Percentiles rank a stretch among this genome's conserved stretches.
phyloP scores from a whole-genome alignment of 1,140 invertebrate genomes.

The Drosophila guanche region DNA sequence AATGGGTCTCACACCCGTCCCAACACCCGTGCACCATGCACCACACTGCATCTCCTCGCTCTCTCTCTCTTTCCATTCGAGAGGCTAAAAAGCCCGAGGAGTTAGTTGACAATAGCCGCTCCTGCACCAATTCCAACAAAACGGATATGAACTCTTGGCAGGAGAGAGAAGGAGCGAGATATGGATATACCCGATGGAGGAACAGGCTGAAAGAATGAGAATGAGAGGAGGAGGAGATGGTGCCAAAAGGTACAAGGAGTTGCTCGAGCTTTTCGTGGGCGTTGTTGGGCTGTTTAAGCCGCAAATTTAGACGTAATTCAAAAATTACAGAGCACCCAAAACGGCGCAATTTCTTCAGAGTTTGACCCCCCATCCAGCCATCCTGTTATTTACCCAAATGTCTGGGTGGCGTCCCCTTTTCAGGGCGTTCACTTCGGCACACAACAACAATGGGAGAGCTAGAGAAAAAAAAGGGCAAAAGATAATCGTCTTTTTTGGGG shows the following conservation, averaged over 20 bases:
- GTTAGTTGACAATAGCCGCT: conserved; percentile 73
- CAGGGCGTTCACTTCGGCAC: conserved; percentile 14
- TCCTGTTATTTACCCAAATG: too few relatives aligned
- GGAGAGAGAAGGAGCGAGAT: background rate
- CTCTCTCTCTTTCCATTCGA: background rate
- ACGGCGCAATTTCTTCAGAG: conserved; percentile 51
- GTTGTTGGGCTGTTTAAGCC: conserved; percentile 44
- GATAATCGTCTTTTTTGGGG: conserved; percentile 58
- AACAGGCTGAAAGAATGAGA: conserved; percentile 11
- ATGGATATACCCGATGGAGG: background rate
- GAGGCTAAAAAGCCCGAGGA: conserved; percentile 57
- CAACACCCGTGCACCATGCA: background rate
- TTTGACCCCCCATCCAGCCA: background rate
- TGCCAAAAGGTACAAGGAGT: too few relatives aligned
- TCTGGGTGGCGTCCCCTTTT: conserved; percentile 9
- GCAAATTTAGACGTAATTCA: conserved; percentile 73
- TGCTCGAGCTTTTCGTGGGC: conserved; percentile 7
- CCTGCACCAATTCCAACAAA: background rate
- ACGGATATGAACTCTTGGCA: background rate
- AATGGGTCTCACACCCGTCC: conserved; percentile 12
- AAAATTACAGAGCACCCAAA: conserved; percentile 72
- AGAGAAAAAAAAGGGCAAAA: conserved; percentile 45
- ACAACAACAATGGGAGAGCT: conserved; percentile 14
- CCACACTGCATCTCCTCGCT: background rate
- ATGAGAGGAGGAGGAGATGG: background rate